Percentiles rank a stretch among this genome's conserved stretches.
Conservation (phyloP, 1,140 invertebrate species). For the Paraescarpia echinospica region DNA sequence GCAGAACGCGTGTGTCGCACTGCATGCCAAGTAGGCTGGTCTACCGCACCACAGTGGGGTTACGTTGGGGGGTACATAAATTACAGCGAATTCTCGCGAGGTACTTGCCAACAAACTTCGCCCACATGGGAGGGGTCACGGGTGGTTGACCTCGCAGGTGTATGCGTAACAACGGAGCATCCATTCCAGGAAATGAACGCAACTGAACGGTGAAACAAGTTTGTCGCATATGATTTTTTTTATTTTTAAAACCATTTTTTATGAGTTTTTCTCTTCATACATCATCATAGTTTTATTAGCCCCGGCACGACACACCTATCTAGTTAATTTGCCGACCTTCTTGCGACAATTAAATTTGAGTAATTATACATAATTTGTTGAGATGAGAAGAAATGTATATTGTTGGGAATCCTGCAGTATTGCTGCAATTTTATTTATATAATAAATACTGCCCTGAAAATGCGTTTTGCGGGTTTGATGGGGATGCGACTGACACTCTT, state of each 20-base stretch:
- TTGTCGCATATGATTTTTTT: background rate
- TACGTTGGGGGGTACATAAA: background rate
- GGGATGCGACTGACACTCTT: background rate
- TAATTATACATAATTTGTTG: no score
- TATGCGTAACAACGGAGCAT: no score
- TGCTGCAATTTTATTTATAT: background rate
- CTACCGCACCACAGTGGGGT: background rate
- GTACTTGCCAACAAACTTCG: background rate
- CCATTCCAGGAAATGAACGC: background rate
- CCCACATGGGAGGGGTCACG: background rate
- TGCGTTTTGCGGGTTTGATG: background rate
- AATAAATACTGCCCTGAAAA: background rate
- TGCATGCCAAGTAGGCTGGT: background rate
- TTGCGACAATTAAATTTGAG: background rate
- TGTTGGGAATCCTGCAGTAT: no score
- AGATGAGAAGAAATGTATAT: no score
- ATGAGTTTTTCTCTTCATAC: background rate
- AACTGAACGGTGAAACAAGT: background rate
- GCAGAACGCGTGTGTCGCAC: background rate
- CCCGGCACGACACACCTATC: background rate
- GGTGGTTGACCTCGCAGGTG: background rate
- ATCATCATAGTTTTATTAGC: background rate
- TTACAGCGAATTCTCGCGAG: background rate
- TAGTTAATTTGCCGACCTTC: background rate
- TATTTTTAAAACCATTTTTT: no score